These are phyloP conservation scores for Notodonta dromedarius DNA, from an alignment of 2,888 invertebrate genomes.

Conservation along the genomic window DNA sequence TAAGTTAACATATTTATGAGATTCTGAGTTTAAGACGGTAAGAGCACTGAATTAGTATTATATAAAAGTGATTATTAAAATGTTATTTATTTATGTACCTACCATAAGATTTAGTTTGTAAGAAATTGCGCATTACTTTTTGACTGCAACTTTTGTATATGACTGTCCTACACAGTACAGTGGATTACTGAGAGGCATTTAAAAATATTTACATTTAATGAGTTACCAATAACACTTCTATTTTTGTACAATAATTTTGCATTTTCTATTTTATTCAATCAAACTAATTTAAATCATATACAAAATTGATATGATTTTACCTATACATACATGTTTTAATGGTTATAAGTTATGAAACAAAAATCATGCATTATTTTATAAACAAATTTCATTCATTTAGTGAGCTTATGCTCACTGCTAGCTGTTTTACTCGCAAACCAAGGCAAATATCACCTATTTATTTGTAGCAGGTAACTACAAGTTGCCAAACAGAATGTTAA, in stretches of 20 bases:
- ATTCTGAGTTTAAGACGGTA: slow-evolving; percentile 27
- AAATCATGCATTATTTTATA: slow-evolving; percentile 30
- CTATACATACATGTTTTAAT: no score
- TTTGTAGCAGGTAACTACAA: neutral
- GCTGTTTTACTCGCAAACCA: slow-evolving; percentile 26
- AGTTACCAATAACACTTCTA: slow-evolving; percentile 47
- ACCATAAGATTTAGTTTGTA: slow-evolving; percentile 57
- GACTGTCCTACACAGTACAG: slow-evolving; percentile 33
- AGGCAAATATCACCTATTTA: neutral
- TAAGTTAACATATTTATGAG: slow-evolving; percentile 11
- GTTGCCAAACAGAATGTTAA: no score
- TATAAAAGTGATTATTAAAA: slow-evolving; percentile 66
- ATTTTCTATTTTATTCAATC: neutral
- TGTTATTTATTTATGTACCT: slow-evolving; percentile 76
- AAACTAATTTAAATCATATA: neutral
- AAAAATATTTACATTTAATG: slow-evolving; percentile 39
- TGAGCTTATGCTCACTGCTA: slow-evolving; percentile 8
- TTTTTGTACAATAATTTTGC: slow-evolving; percentile 15
- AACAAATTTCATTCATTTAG: neutral
- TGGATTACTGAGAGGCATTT: slow-evolving; percentile 35
- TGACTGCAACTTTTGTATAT: slow-evolving; percentile 31
- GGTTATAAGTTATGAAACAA: neutral
- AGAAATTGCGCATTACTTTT: slow-evolving; percentile 30
- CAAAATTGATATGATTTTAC: neutral
- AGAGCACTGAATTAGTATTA: slow-evolving; percentile 46